Percentiles rank a stretch among this genome's conserved stretches.
Evolutionary conservation across 2,797 vertebrate genomes (phyloP).

Genomic region (Lacerta bilineata): DNA sequence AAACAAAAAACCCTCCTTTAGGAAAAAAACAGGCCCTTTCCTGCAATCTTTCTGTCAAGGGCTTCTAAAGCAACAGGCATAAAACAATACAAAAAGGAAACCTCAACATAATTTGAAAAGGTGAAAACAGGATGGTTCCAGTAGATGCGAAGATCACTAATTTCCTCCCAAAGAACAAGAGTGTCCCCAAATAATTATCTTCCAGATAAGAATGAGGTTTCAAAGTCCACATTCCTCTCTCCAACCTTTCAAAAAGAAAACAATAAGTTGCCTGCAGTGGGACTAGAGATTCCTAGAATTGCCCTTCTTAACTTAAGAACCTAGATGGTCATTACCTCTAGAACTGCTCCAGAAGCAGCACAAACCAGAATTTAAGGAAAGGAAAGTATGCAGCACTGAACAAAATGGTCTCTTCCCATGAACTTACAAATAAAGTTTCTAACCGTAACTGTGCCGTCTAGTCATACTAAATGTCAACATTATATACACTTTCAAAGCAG

Average conservation of each 20-base stretch:
- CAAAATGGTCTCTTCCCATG: not conserved
- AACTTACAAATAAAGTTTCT: too few species aligned
- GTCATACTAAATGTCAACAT: too few species aligned
- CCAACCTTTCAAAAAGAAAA: not conserved
- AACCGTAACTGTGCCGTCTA: too few species aligned
- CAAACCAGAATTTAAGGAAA: not conserved
- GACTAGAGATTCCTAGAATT: not conserved
- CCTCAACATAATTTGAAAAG: not conserved
- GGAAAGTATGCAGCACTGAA: not conserved
- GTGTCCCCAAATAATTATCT: too few species aligned
- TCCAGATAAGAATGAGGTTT: not conserved
- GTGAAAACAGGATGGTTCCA: not conserved
- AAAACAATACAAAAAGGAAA: not conserved
- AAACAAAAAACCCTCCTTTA: not conserved
- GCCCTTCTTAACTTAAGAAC: not conserved
- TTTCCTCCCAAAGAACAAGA: not conserved
- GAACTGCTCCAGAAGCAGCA: not conserved
- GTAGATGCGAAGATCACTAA: not conserved
- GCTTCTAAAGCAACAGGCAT: not conserved
- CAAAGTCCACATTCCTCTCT: not conserved
- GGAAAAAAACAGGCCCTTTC: too few species aligned
- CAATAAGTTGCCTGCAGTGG: not conserved
- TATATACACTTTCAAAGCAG: too few species aligned
- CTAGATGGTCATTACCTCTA: not conserved
- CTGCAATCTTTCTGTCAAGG: not conserved